Conservation (phyloP, 2,888 invertebrate genomes). For the Invenusta paracnida region DNA sequence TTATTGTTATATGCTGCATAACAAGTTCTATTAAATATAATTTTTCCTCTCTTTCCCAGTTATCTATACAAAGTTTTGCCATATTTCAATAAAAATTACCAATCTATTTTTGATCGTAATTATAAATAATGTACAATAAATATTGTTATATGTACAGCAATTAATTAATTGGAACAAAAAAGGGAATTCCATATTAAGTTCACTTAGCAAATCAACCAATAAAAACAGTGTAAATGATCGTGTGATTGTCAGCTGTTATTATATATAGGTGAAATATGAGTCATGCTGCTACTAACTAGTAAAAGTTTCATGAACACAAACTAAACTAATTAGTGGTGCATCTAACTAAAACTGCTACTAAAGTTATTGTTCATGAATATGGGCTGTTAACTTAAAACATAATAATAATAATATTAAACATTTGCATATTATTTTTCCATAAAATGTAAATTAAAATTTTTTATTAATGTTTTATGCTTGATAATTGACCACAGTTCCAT, state of each 20-base stretch:
- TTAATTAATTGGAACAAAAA: neutral
- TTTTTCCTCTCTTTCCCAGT: neutral
- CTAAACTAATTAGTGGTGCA: neutral
- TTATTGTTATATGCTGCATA: neutral
- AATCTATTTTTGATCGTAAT: neutral
- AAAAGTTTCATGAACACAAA: neutral
- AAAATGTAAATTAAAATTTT: too few species aligned
- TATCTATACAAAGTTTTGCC: neutral
- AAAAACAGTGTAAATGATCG: neutral
- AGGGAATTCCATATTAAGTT: neutral
- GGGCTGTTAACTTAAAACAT: too few species aligned
- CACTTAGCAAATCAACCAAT: neutral
- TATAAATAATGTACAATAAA: neutral
- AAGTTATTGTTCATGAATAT: neutral
- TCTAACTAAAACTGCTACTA: neutral
- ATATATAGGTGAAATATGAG: neutral
- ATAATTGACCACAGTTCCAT: too few species aligned
- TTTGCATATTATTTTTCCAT: too few species aligned
- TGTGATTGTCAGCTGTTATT: neutral
- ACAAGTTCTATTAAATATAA: neutral
- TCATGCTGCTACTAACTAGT: neutral
- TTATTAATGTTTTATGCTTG: too few species aligned
- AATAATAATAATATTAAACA: too few species aligned
- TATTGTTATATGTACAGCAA: neutral
- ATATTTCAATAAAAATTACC: neutral